Evolutionary conservation across 1,140 invertebrate species (phyloP).

Genomic region (Harpegnathos saltator): DNA sequence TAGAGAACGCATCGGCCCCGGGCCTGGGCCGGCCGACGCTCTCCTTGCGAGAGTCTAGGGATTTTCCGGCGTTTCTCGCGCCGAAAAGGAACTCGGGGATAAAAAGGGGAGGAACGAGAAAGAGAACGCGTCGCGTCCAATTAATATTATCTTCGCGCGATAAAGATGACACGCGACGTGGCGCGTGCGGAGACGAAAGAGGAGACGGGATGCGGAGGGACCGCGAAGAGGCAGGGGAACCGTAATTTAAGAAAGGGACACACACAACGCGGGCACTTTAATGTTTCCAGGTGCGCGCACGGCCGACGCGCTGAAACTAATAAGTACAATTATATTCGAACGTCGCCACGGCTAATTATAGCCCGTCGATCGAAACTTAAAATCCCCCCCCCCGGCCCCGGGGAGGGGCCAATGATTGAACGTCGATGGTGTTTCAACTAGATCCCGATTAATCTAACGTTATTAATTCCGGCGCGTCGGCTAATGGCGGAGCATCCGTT

Average conservation of each 20-base stretch:
- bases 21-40: conserved; percentile 23
- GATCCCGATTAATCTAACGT: conserved; percentile 48
- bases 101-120: background rate
- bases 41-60: conserved; percentile 37
- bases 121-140: conserved; percentile 7
- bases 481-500: conserved; percentile 49
- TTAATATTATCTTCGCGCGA: conserved; percentile 34
- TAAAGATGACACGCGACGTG: conserved; percentile 31
- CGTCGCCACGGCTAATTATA: conserved; percentile 35
- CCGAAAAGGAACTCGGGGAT: background rate
- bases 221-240: too few species aligned
- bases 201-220: background rate
- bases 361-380: background rate
- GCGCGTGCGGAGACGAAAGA: background rate
- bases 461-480: conserved; percentile 49
- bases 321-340: conserved; percentile 34
- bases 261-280: conserved; percentile 17
- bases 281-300: conserved; percentile 9
- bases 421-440: conserved; percentile 58
- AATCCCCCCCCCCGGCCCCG: too few species aligned
- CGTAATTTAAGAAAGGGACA: conserved; percentile 47
- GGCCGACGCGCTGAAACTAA: conserved; percentile 45
- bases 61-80: conserved; percentile 35
- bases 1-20: conserved; percentile 48
- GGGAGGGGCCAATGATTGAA: conserved; percentile 37